Percentiles rank a stretch among this genome's conserved stretches.
Conservation (phyloP, 2,113 vertebrate species). For the Malurus alboscapulatus region DNA sequence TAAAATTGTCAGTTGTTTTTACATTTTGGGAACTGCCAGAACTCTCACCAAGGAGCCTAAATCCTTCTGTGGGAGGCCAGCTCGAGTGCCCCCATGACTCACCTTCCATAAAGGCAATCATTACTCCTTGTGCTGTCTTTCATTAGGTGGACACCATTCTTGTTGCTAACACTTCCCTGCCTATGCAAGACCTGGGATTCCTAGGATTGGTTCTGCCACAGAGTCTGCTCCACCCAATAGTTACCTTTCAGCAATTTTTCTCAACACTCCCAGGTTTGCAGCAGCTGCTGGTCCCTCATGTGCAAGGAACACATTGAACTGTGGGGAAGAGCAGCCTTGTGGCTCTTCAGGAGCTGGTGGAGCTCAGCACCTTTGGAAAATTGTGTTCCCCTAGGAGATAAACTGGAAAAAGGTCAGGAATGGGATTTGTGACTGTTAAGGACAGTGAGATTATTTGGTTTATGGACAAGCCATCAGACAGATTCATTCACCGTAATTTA, state of each 20-base stretch:
- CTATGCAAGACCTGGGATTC: not conserved
- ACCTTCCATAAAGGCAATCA: not conserved
- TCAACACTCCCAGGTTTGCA: not conserved
- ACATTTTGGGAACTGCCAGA: not conserved
- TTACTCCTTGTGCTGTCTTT: not conserved
- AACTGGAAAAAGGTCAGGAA: not conserved
- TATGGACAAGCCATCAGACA: not conserved
- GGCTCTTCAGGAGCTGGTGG: not conserved
- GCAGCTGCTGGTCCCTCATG: not conserved
- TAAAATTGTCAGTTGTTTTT: not conserved
- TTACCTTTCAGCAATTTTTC: not conserved
- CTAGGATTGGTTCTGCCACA: not conserved
- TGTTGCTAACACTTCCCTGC: not conserved
- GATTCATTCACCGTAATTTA: not conserved
- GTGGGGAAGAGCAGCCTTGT: not conserved
- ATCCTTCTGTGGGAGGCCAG: not conserved
- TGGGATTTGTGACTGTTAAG: not conserved
- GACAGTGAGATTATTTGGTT: not conserved
- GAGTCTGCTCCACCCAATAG: not conserved
- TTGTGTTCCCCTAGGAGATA: not conserved
- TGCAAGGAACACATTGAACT: not conserved
- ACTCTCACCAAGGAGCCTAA: not conserved
- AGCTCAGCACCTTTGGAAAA: not conserved
- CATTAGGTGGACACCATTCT: not conserved
- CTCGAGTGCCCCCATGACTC: not conserved